Evolutionary conservation across 2,888 invertebrate species (phyloP), one percentile per base, ranked within the genome.

Genomic region (Cryptops parisi): DNA sequence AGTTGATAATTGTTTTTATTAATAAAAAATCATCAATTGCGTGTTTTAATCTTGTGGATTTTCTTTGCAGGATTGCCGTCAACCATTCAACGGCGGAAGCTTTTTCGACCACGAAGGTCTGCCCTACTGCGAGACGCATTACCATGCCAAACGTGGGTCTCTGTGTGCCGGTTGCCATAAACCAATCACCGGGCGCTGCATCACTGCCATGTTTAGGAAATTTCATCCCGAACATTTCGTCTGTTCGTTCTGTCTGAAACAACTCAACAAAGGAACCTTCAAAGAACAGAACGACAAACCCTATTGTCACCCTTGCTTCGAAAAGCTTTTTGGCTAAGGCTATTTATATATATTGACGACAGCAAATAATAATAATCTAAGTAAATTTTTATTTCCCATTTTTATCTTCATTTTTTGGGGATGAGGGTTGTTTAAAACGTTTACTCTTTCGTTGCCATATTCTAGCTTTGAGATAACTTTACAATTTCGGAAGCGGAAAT

Each of bases 161-260:
- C 78, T 99, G 4, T 99, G 98, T 71, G 93, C 93, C 57, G 91
- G 91, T 58, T 98, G 97, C 70, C 90, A 93, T 69, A 91, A 94
- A 67, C 96, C 97, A 17, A 96, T 98, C 64, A 88, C 89, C 50
- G 90, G 90, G 54, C 84, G 97, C 38, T 98, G 97, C 72, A 96
- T 99, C 68, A 97, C 97, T 1, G 97, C 97, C 59, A 96, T 99
- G 94, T 94, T 90, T 74, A 77, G 87, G 62, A 97, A 98, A 73
- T 98, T 93, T 78, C 98, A 99, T 72, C 97, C 97, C 0, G 97
- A 98, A 69, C 97, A 98, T 73, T 99, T 98, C 68, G 93, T 94
- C 5, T 98, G 98, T 74, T 93, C 96, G n/a, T 99, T 96, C 75
- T 99, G 98, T 67, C 76, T 94, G 58, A 85, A 93, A 66, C 96